Conservation (phyloP, 2,888 invertebrate genomes). For the Magallana nippona region DNA sequence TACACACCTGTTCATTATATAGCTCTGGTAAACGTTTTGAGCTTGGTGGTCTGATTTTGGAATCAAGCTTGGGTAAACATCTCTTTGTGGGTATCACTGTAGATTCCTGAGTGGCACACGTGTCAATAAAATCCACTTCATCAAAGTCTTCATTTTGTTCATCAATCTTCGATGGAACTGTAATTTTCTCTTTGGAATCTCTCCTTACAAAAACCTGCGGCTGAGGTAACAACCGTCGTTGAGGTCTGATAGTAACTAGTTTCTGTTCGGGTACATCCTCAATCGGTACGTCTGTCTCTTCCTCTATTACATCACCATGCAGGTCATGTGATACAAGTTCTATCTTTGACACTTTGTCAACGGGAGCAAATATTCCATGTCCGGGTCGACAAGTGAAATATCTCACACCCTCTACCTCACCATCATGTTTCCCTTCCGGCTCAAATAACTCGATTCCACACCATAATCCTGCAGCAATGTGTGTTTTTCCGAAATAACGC, state of each 20-base stretch:
- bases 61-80: conserved; percentile 5
- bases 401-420: conserved; percentile 83
- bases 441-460: conserved; percentile 85
- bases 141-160: conserved; percentile 48
- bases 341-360: conserved; percentile 81
- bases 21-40: conserved; percentile 27
- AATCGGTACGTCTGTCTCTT: conserved; percentile 26
- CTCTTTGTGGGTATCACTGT: not conserved
- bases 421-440: conserved; percentile 85
- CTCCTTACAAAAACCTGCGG: conserved; percentile 38
- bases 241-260: not conserved
- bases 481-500: conserved; percentile 83
- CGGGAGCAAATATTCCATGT: conserved; percentile 85
- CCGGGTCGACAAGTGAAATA: conserved; percentile 84
- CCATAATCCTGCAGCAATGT: conserved; percentile 83
- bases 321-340: conserved; percentile 45
- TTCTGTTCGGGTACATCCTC: conserved; percentile 21
- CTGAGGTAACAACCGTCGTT: conserved; percentile 47
- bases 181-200: conserved; percentile 43
- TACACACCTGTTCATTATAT: conserved; percentile 37
- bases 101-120: conserved; percentile 10
- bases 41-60: conserved; percentile 2
- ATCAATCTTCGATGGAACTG: conserved; percentile 45
- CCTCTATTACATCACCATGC: conserved; percentile 23
- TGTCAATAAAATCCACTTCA: conserved; percentile 35